phyloP scores from a whole-genome alignment of 2,113 vertebrate genomes.

The Cervus canadensis region DNA sequence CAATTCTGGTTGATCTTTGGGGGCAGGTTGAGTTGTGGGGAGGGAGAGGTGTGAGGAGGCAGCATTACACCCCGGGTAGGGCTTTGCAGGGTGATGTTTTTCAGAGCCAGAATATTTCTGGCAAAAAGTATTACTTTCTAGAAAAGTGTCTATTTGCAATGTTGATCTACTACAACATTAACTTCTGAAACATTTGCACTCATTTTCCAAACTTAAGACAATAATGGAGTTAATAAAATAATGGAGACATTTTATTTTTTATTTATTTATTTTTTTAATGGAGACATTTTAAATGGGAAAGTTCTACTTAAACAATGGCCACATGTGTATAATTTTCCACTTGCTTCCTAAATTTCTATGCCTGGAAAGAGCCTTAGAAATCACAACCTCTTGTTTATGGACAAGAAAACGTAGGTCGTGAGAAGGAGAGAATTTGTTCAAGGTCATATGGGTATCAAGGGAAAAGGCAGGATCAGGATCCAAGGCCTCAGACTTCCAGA shows the following conservation, averaged over 20 bases:
- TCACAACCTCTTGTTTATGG: conserved; percentile 33
- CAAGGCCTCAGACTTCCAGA: neutral
- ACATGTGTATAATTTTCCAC: conserved; percentile 37
- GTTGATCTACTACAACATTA: conserved; percentile 19
- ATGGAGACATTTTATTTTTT: conserved; percentile 20
- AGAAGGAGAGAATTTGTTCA: neutral
- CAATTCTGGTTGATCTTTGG: neutral
- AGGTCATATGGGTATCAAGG: neutral
- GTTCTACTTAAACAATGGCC: conserved; percentile 39
- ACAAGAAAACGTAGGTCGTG: neutral
- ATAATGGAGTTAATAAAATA: conserved; percentile 51
- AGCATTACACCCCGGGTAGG: neutral
- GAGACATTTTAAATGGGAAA: conserved; percentile 43
- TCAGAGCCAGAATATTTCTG: conserved; percentile 5
- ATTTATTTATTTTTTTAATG: neutral
- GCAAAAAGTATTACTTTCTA: conserved; percentile 42
- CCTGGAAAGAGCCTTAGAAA: conserved; percentile 34
- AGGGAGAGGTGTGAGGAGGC: neutral
- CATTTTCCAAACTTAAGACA: conserved; percentile 21
- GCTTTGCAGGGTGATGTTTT: conserved; percentile 33
- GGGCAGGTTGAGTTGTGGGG: neutral
- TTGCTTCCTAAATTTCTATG: conserved; percentile 31
- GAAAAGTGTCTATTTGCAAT: conserved; percentile 34
- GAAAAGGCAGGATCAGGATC: neutral
- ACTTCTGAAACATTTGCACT: conserved; percentile 49